phyloP scores from a whole-genome alignment of 2,797 vertebrate species.

The Gephyroberyx darwinii region DNA sequence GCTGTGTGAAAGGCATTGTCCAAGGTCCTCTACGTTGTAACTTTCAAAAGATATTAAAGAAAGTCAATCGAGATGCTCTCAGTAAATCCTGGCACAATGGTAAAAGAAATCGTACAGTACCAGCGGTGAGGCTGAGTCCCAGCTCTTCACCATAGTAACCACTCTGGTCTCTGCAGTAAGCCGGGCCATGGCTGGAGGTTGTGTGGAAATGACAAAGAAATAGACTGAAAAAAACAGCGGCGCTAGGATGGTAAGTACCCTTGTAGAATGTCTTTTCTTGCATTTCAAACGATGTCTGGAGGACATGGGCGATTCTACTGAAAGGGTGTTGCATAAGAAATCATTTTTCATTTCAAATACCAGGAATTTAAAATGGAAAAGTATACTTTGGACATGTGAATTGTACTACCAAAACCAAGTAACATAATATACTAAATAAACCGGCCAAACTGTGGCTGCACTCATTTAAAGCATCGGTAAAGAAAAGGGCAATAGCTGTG shows the following conservation, averaged over 20 bases:
- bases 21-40: background rate
- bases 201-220: constrained; percentile 47
- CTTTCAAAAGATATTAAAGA: background rate
- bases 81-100: constrained; percentile 1
- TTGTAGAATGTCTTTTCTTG: constrained; percentile 44
- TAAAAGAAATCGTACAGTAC: constrained; percentile 9
- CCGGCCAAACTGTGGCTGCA: constrained; percentile 5
- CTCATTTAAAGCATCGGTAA: constrained; percentile 11
- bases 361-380: background rate
- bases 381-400: background rate
- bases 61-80: background rate
- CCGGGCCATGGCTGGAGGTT: constrained; percentile 46
- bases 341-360: background rate
- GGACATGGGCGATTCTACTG: constrained; percentile 25
- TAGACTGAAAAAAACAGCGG: background rate
- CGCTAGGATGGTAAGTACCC: constrained; percentile 3
- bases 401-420: background rate
- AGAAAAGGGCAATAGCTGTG: background rate
- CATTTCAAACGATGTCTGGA: constrained; percentile 40
- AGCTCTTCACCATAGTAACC: constrained; percentile 49
- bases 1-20: constrained; percentile 1
- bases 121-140: constrained; percentile 7
- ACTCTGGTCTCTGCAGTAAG: constrained; percentile 43
- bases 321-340: constrained; percentile 29
- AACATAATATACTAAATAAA: constrained; percentile 20